phyloP scores from a whole-genome alignment of 2,888 invertebrate species.

The Coelinius sp. region DNA sequence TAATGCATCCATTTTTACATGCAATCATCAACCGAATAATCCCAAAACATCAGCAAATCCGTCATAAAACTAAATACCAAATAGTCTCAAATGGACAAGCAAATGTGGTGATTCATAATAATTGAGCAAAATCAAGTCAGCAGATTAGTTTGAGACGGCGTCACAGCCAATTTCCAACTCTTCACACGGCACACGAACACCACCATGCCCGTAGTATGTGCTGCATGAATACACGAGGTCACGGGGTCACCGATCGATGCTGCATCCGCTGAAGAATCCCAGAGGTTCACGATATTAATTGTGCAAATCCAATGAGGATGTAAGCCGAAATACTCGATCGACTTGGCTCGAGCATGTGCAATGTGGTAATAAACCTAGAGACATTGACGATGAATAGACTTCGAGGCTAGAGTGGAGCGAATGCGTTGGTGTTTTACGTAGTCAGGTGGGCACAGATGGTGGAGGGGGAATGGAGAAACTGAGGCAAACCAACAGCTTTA shows the following conservation, averaged over 20 bases:
- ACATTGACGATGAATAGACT: constrained; percentile 4
- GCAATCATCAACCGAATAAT: too few species aligned
- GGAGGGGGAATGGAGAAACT: constrained; percentile 44
- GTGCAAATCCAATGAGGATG: not conserved
- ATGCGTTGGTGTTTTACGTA: constrained; percentile 4
- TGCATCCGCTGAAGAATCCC: not conserved
- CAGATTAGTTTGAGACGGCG: not conserved
- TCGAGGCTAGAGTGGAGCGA: not conserved
- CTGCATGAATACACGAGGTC: not conserved
- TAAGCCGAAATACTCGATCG: not conserved
- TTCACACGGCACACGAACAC: not conserved
- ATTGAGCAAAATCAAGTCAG: not conserved
- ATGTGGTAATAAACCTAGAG: not conserved
- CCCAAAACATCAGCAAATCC: too few species aligned
- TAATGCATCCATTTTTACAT: too few species aligned
- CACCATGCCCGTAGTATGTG: not conserved
- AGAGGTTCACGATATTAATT: not conserved
- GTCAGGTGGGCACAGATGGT: constrained; percentile 6
- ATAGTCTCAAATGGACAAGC: not conserved
- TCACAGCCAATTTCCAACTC: not conserved
- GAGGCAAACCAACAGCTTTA: constrained; percentile 59
- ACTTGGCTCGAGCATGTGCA: not conserved
- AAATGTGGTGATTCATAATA: not conserved
- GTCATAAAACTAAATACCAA: too few species aligned
- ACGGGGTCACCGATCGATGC: not conserved